Evolutionary conservation across 37 sponge, comb jelly and placozoan species (phyloP).

Genomic region (Petrosia ficiformis): DNA sequence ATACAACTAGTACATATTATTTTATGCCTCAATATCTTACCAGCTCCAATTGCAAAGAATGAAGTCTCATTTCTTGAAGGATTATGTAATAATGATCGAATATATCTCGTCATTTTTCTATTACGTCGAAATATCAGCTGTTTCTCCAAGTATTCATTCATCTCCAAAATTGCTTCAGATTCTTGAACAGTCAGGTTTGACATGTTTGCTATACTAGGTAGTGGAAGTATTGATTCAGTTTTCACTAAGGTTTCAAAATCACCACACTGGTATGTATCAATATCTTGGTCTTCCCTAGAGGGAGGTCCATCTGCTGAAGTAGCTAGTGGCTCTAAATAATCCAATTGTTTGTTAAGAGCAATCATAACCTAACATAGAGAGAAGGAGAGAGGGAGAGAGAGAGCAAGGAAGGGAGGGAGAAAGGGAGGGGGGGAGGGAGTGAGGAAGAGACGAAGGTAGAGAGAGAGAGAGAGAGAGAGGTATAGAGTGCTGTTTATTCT

Average conservation of each 20-base stretch:
- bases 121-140: constrained; percentile 38
- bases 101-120: constrained; percentile 27
- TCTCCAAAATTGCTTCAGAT: not conserved
- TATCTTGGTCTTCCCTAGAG: not conserved
- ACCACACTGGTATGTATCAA: constrained; percentile 45
- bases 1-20: too few species aligned
- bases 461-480: too few species aligned
- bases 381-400: not conserved
- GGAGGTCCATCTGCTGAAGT: not conserved
- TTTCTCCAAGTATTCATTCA: constrained; percentile 16
- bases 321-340: not conserved
- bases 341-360: not conserved
- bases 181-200: constrained; percentile 26
- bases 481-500: not conserved
- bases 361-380: not conserved
- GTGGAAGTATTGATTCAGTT: constrained; percentile 16
- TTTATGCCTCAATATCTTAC: too few species aligned
- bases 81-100: not conserved
- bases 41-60: constrained; percentile 64
- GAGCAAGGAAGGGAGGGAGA: too few species aligned
- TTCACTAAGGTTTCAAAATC: constrained; percentile 24
- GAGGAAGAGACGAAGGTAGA: constrained; percentile 13
- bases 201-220: constrained; percentile 11
- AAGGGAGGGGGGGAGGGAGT: constrained; percentile 4
- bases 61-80: constrained; percentile 17